A percentile compares a stretch with the other conserved stretches of the same genome.
These are phyloP conservation scores for Fregetta grallaria DNA, from an alignment of 2,113 vertebrate species.

Conservation along the genomic window DNA sequence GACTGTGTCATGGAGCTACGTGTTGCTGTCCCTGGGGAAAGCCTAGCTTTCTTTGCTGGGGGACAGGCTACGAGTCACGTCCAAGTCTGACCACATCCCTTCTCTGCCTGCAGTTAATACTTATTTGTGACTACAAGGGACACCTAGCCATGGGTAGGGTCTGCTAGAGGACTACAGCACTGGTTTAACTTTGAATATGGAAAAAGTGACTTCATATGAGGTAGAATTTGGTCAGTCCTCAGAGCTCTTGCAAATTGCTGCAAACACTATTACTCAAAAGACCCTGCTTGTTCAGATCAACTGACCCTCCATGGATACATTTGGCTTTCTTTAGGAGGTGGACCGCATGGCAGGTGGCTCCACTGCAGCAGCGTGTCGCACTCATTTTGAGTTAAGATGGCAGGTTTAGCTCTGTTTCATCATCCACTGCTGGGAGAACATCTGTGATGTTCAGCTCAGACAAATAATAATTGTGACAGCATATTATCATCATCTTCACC, in stretches of 20 bases:
- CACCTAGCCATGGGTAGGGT: background rate
- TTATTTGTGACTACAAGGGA: background rate
- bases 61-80: background rate
- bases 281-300: background rate
- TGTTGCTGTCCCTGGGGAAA: background rate
- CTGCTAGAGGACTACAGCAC: background rate
- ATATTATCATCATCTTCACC: background rate
- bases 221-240: background rate
- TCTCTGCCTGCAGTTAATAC: background rate
- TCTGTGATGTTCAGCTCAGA: background rate
- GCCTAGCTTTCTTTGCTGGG: background rate
- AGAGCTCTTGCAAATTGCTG: background rate
- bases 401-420: background rate
- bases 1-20: accelerated
- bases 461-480: background rate
- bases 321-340: background rate
- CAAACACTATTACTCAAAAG: background rate
- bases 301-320: background rate
- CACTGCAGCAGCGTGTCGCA: background rate
- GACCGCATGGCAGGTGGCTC: background rate
- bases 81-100: background rate
- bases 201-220: background rate
- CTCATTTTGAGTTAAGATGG: background rate
- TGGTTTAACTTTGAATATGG: background rate
- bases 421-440: background rate